Conservation (phyloP, 1,140 invertebrate species). For the Heliconius melpomene region DNA sequence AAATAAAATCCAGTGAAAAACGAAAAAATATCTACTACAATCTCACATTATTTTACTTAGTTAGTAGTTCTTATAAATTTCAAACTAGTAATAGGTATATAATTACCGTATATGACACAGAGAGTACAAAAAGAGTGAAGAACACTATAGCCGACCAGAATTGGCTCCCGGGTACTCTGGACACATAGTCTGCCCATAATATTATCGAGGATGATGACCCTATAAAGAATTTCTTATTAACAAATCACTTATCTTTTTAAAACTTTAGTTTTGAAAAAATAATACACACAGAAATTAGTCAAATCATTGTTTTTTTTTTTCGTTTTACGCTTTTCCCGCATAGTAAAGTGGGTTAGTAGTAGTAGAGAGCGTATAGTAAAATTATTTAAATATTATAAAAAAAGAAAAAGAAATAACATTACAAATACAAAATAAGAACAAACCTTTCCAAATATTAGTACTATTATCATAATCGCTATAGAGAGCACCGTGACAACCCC, state of each 20-base stretch:
- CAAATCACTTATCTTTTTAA: no score
- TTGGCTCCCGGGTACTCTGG: constrained; percentile 67
- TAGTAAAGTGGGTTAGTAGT: no score
- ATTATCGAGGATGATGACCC: constrained; percentile 62
- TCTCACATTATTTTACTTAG: no score
- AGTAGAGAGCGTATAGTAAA: no score
- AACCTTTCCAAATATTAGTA: constrained; percentile 60
- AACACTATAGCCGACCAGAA: constrained; percentile 72
- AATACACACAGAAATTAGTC: no score
- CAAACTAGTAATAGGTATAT: neutral
- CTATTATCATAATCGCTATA: constrained; percentile 60
- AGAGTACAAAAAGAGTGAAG: constrained; percentile 61
- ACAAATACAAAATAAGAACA: neutral
- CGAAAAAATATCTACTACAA: no score
- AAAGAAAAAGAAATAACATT: no score
- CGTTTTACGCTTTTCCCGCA: no score
- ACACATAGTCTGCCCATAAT: constrained; percentile 67
- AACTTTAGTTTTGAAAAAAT: no score
- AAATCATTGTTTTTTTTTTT: no score
- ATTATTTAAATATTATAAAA: no score
- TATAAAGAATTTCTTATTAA: constrained; percentile 23
- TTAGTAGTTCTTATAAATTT: neutral
- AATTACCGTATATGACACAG: constrained; percentile 59
- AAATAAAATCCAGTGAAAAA: no score
- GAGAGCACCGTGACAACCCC: constrained; percentile 62